phyloP scores from a whole-genome alignment of 2,113 vertebrate genomes.

The Indri indri region DNA sequence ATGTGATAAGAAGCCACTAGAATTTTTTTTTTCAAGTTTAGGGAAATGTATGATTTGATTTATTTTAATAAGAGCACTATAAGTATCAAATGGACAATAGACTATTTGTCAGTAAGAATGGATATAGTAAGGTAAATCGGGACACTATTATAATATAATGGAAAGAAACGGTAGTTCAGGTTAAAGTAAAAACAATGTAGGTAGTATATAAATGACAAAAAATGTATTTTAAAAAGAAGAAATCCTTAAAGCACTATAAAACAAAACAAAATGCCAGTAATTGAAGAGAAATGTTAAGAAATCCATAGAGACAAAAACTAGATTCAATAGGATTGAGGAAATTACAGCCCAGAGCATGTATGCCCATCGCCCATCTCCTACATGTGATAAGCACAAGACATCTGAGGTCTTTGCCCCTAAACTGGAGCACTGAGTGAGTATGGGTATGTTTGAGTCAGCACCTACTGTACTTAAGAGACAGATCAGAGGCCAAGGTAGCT shows the following conservation, averaged over 20 bases:
- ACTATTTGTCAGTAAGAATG: no score
- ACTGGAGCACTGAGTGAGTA: background rate
- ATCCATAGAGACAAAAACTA: background rate
- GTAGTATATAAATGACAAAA: conserved; percentile 3
- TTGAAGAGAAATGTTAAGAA: background rate
- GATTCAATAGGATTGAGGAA: background rate
- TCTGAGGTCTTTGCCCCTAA: background rate
- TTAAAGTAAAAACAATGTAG: background rate
- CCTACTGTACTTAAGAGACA: background rate
- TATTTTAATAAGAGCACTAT: no score
- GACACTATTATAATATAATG: background rate
- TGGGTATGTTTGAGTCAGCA: background rate
- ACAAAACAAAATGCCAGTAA: conserved; percentile 4
- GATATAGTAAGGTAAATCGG: background rate
- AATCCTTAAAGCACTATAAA: conserved; percentile 25
- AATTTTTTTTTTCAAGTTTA: no score
- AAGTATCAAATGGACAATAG: no score
- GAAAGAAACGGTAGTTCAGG: background rate
- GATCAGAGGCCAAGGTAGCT: background rate
- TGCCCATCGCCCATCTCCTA: background rate
- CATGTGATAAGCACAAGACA: background rate
- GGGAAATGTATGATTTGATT: no score
- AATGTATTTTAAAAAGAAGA: conserved; percentile 1
- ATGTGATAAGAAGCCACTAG: no score
- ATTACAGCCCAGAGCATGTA: background rate